Base-by-base conservation (phyloP, 2,797 vertebrate genomes). In the Presbytis comata region DNA sequence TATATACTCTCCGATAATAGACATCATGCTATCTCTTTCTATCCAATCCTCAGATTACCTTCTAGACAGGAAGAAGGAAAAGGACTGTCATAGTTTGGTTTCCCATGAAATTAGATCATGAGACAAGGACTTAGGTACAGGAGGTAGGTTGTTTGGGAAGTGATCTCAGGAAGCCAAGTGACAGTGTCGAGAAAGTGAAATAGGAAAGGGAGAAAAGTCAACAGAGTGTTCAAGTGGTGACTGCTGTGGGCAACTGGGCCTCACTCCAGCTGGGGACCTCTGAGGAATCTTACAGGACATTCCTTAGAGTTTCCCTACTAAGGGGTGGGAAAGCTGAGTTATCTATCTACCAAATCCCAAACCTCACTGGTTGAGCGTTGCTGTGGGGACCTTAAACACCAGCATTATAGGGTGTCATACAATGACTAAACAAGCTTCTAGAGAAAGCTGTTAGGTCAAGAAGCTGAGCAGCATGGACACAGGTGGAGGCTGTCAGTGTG, bases 381-480 rank as follows among this genome's bases (percentile, higher is more conserved):
- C 57, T 46, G 24, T 78, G 80, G 26, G 33, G 36, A 13, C 5
- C 80, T 28, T 87, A n/a, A 46, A 36, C 17, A 70, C 11, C 46
- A 84, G 80, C 19, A 26, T 46, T 30, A 67, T 2, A 84, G 46
- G 17, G 24, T 67, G 36, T 6, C 59, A 79, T 53, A 70, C 48
- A 44, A 17, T n/a, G 8, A 67, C 57, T 33, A 76, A 41, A 44
- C 59, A 86, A 61, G 22, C 28, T 78, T 59, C 46, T 22, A 39
- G 70, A 82, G 67, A 87, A 75, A 83, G 28, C 55, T 81, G 46
- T 72, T 80, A 57, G 64, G 12, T 41, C 39, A 80, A 46, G 36
- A 87, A 74, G 46, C 0, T 0, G 41, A n/a, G 50, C 36, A 36
- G 46, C n/a, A 3, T 21, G 48, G 24, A 19, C 28, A 3, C 6